Conservation (phyloP, 2,888 invertebrate species). For the Andrena camellia region DNA sequence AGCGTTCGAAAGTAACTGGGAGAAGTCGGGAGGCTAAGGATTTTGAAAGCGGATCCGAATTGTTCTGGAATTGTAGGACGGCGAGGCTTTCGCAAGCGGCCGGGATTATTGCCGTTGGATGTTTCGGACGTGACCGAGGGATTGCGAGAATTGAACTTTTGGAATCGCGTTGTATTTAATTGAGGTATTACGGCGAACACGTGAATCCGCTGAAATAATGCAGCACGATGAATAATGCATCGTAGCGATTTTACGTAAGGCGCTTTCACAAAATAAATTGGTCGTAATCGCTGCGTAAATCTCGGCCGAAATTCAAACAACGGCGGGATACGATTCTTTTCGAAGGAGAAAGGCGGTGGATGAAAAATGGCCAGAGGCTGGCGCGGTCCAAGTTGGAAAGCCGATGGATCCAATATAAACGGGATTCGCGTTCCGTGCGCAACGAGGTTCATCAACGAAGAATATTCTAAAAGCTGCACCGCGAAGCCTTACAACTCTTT, state of each 20-base stretch:
- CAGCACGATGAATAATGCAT: conserved; percentile 54
- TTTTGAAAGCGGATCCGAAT: background rate
- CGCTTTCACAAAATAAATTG: conserved; percentile 59
- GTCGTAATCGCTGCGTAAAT: conserved; percentile 44
- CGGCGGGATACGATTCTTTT: background rate
- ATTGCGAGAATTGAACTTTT: background rate
- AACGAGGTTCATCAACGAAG: background rate
- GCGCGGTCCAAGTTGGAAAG: conserved; percentile 17
- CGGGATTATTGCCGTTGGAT: too few relatives aligned
- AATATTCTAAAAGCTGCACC: background rate
- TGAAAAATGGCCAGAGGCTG: conserved; percentile 13
- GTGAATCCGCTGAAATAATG: conserved; percentile 37
- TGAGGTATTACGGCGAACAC: conserved; percentile 18
- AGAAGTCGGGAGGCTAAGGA: background rate
- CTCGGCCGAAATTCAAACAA: conserved; percentile 38
- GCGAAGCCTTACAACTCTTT: background rate
- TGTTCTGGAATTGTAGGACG: background rate
- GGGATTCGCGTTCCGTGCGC: background rate
- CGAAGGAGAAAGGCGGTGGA: conserved; percentile 27
- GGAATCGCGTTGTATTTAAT: conserved; percentile 32
- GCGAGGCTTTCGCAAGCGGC: too few relatives aligned
- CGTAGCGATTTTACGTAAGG: conserved; percentile 53
- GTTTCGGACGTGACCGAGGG: background rate
- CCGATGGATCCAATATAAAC: background rate
- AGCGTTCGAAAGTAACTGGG: background rate